Conservation (phyloP, 2,888 invertebrate genomes). For the Eubasilissa splendida region DNA sequence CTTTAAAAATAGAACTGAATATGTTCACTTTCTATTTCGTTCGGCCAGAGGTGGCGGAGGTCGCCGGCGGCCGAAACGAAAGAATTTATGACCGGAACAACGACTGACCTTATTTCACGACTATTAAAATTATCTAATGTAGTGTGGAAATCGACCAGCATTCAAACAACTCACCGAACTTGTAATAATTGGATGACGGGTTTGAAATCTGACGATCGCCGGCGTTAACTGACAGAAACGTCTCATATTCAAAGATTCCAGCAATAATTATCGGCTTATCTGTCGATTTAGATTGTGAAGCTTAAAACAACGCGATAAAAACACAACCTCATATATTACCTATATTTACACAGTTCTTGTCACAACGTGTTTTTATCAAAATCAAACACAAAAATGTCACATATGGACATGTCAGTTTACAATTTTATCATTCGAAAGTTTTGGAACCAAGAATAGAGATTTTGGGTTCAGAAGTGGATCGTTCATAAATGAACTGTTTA, state of each 20-base stretch:
- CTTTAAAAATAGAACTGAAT: conserved; percentile 28
- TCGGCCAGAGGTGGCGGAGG: conserved; percentile 30
- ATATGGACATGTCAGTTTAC: too few relatives aligned
- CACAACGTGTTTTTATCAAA: too few relatives aligned
- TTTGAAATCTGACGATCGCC: conserved; percentile 24
- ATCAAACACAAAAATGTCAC: too few relatives aligned
- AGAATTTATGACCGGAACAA: conserved; percentile 35
- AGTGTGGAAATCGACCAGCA: conserved; percentile 6
- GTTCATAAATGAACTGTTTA: too few relatives aligned
- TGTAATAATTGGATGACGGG: conserved; percentile 19
- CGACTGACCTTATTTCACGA: conserved; percentile 38
- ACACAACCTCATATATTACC: not conserved
- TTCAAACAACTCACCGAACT: conserved; percentile 13
- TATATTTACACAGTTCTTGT: not conserved
- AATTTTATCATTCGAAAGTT: too few relatives aligned
- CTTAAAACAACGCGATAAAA: conserved; percentile 9
- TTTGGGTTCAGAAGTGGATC: too few relatives aligned
- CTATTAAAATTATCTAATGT: conserved; percentile 4
- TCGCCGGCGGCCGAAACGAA: conserved; percentile 32
- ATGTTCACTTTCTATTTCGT: conserved; percentile 45
- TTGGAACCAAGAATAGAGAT: too few relatives aligned
- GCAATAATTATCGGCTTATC: conserved; percentile 18
- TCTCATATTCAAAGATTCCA: conserved; percentile 14
- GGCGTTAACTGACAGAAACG: conserved; percentile 31
- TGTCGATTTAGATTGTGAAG: conserved; percentile 23